Percentiles rank a stretch among this genome's conserved stretches.
phyloP scores from a whole-genome alignment of 2,888 invertebrate species.

The Saturnia pavonia region DNA sequence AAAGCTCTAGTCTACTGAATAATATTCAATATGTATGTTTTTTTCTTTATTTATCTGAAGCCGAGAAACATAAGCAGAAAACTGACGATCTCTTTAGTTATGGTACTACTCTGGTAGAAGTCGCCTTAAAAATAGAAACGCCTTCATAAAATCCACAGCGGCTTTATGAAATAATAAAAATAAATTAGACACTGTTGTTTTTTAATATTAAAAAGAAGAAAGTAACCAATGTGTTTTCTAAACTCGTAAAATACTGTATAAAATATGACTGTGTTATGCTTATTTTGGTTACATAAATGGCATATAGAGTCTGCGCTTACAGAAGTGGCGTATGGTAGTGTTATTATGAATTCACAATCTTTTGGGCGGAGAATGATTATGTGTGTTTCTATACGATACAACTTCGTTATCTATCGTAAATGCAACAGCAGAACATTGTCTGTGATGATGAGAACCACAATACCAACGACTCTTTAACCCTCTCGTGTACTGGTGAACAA shows the following conservation, averaged over 20 bases:
- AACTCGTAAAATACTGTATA: not conserved
- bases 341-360: not conserved
- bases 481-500: not conserved
- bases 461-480: conserved; percentile 10
- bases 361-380: conserved; percentile 10
- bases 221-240: not conserved
- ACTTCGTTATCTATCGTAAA: not conserved
- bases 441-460: not conserved
- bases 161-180: too few species aligned
- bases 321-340: not conserved
- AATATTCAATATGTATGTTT: too few species aligned
- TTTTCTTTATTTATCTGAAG: too few species aligned
- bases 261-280: not conserved
- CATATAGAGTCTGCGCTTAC: too few species aligned
- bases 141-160: too few species aligned
- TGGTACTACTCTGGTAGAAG: too few species aligned
- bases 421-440: not conserved
- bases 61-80: too few species aligned
- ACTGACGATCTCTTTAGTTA: too few species aligned
- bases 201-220: too few species aligned
- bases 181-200: too few species aligned
- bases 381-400: not conserved
- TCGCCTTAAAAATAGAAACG: too few species aligned
- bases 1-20: too few species aligned
- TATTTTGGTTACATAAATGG: not conserved